These are phyloP conservation scores for Drosophila pectinifera DNA, from an alignment of 1,140 invertebrate genomes.

Conservation along the genomic window DNA sequence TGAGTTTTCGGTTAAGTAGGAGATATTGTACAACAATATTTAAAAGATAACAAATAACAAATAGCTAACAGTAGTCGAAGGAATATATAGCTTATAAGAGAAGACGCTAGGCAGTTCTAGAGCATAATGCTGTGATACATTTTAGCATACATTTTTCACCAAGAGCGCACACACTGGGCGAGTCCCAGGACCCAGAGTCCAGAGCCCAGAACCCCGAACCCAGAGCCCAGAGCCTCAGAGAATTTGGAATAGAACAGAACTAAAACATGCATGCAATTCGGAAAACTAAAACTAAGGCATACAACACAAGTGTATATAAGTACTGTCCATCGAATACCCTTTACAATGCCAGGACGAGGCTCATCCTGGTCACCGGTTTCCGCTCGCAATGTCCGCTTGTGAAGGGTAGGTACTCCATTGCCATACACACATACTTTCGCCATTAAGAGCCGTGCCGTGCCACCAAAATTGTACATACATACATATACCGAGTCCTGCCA, in stretches of 20 bases:
- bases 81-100: constrained; percentile 75
- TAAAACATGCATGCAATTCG: constrained; percentile 35
- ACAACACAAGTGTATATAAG: constrained; percentile 24
- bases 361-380: constrained; percentile 23
- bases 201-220: constrained; percentile 6
- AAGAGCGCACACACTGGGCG: constrained; percentile 41
- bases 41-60: constrained; percentile 21
- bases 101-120: constrained; percentile 76
- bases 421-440: constrained; percentile 16
- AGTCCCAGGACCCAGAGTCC: not conserved
- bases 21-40: constrained; percentile 51
- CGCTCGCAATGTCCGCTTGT: constrained; percentile 26
- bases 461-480: constrained; percentile 56
- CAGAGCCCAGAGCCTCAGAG: constrained; percentile 17
- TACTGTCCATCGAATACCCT: constrained; percentile 23
- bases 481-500: constrained; percentile 21
- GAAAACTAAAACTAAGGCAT: constrained; percentile 17
- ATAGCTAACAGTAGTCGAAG: constrained; percentile 56
- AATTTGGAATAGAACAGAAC: constrained; percentile 22
- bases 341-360: constrained; percentile 11
- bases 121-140: constrained; percentile 83
- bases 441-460: constrained; percentile 7
- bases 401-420: constrained; percentile 45
- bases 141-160: constrained; percentile 73
- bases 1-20: constrained; percentile 37